Evolutionary conservation across 1,140 invertebrate genomes (phyloP).

Genomic region (Sipha flava): DNA sequence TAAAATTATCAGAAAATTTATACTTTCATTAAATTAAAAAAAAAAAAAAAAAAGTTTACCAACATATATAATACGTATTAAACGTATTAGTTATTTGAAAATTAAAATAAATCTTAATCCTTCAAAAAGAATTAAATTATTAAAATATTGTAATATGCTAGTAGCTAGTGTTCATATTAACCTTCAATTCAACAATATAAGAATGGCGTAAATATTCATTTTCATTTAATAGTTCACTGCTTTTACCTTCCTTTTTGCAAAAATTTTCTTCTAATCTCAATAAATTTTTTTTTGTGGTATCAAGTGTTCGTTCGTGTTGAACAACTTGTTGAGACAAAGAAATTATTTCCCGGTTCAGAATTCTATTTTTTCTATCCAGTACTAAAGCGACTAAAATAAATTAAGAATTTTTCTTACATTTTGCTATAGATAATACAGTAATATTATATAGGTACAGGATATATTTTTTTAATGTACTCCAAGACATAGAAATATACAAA

Average conservation of each 20-base stretch:
- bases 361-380: not conserved
- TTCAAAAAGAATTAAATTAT: no score
- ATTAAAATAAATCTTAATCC: no score
- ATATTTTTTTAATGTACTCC: no score
- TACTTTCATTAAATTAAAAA: no score
- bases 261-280: not conserved
- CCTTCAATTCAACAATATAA: slow-evolving; percentile 19
- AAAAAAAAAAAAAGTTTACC: no score
- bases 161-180: not conserved
- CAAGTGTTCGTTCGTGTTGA: not conserved
- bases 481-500: no score
- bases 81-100: no score
- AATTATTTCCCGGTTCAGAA: not conserved
- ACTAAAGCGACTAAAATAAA: not conserved
- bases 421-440: no score
- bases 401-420: not conserved
- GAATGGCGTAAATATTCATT: slow-evolving; percentile 8
- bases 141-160: no score
- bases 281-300: not conserved
- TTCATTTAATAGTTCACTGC: slow-evolving; percentile 5
- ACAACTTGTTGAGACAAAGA: not conserved
- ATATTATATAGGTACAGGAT: no score
- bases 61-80: no score
- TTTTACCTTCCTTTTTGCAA: not conserved
- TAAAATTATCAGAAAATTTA: no score